These are phyloP conservation scores for Drosophila paulistorum DNA, from an alignment of 1,140 invertebrate genomes.

Conservation along the genomic window DNA sequence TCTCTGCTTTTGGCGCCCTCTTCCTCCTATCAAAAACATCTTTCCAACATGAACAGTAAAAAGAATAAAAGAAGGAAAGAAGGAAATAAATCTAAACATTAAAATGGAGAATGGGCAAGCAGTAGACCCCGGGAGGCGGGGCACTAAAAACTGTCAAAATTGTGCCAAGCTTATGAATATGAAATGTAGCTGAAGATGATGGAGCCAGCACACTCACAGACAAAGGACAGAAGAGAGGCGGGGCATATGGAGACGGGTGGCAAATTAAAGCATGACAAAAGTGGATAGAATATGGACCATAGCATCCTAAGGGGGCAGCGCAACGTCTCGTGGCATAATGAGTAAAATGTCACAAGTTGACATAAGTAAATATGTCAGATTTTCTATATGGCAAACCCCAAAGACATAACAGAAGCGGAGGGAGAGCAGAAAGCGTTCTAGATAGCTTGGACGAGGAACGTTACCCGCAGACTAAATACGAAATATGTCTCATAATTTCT, in stretches of 20 bases:
- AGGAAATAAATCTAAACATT: constrained; percentile 78
- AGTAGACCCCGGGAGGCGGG: background rate
- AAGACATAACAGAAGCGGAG: background rate
- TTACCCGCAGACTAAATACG: constrained; percentile 28
- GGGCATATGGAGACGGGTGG: background rate
- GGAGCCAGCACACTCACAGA: background rate
- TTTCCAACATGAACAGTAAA: constrained; percentile 51
- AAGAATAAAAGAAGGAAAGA: constrained; percentile 46
- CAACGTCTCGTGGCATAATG: constrained; percentile 53
- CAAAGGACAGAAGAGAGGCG: background rate
- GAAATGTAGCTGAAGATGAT: constrained; percentile 43
- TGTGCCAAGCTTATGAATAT: constrained; percentile 79
- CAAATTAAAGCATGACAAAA: constrained; percentile 13
- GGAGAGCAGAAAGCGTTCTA: background rate
- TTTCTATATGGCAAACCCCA: constrained; percentile 49
- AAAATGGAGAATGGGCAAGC: constrained; percentile 24
- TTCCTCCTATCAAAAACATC: constrained; percentile 37
- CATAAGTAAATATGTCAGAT: constrained; percentile 82
- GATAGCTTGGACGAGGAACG: background rate
- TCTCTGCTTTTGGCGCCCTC: constrained; percentile 8
- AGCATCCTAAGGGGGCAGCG: background rate
- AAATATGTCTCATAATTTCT: constrained; percentile 77
- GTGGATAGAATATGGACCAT: background rate
- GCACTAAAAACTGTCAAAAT: constrained; percentile 77
- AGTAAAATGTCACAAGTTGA: constrained; percentile 82